Evolutionary conservation across 2,888 invertebrate genomes (phyloP).

Genomic region (Drosophila prolongata): DNA sequence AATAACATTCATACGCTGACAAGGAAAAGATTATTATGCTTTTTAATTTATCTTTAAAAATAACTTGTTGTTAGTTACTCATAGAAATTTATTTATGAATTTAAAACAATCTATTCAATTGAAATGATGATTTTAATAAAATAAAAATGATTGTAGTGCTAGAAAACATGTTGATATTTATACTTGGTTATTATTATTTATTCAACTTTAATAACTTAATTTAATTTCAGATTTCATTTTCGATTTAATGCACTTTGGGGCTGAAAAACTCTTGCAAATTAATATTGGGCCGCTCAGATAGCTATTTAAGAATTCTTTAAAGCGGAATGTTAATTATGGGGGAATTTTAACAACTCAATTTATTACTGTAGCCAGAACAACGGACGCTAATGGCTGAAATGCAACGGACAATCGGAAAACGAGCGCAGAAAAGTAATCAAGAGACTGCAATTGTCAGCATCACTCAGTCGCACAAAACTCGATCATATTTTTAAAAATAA

Average conservation of each 20-base stretch:
- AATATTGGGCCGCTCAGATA: not conserved
- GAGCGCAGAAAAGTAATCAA: constrained; percentile 54
- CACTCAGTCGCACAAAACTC: constrained; percentile 31
- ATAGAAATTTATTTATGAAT: not conserved
- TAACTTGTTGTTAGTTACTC: not conserved
- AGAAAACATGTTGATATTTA: no score
- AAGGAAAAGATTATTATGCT: not conserved
- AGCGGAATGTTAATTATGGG: constrained; percentile 1
- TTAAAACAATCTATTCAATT: no score
- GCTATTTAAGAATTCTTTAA: not conserved
- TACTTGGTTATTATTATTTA: no score
- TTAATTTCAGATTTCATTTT: no score
- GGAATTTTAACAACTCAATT: constrained; percentile 10
- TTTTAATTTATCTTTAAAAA: no score
- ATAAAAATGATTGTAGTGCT: no score
- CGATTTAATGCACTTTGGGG: not conserved
- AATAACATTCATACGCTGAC: constrained; percentile 1
- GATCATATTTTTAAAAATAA: constrained; percentile 39
- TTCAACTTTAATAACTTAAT: not conserved
- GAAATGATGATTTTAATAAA: no score
- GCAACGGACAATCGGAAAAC: constrained; percentile 28
- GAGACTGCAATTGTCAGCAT: constrained; percentile 49
- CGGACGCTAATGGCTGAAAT: constrained; percentile 22
- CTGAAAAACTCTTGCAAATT: not conserved
- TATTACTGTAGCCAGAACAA: constrained; percentile 9